Base-by-base conservation (phyloP, 2,113 vertebrate genomes). In the Gasterosteus nipponicus region DNA sequence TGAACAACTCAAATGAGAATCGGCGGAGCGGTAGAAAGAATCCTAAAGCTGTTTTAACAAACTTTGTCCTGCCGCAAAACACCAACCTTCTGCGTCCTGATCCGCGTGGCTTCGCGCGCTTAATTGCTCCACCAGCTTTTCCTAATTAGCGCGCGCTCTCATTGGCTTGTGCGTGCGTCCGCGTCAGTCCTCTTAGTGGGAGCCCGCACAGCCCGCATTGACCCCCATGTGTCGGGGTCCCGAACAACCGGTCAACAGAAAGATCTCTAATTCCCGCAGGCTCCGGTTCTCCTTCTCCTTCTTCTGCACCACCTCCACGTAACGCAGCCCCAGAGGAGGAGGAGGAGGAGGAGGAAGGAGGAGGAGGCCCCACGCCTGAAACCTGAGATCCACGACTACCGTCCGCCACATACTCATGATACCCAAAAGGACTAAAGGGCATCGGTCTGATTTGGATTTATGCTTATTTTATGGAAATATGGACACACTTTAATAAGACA, bases 111-210 rank as follows among this genome's bases (percentile, higher is more conserved):
- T 68, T 61, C 38, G 61, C 38, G 64, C 63, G 68, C 86, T 79
- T 87, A 89, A 89, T 91, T 92, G 89, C 86, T 87, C 74, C 39
- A 88, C 86, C 89, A 91, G 88, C 69, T 90, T 93, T 87, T 89
- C 88, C 76, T 90, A 91, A 91, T 91, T 87, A 92, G 54, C 59
- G 80, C 77, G 66, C 72, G 69, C 77, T 77, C 84, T 86, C 86
- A 71, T 72, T 38, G 53, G 68, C 69, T 78, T 89, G 72, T 69
- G 63, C 53, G 75, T 71, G 75, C 74, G 75, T 82, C 84, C 62
- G 54, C 56, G 75, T 33, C 84, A 57, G 54, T 44, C 60, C 42
- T 38, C 35, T 73, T 67, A 73, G 57, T 64, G 1, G 74, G 77
- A 84, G 71, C 75, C 86, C 85, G 59, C 78, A 26, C 87, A 69